Evolutionary conservation across 2,888 invertebrate species (phyloP).

Genomic region (Acanthosepion pharaonis): DNA sequence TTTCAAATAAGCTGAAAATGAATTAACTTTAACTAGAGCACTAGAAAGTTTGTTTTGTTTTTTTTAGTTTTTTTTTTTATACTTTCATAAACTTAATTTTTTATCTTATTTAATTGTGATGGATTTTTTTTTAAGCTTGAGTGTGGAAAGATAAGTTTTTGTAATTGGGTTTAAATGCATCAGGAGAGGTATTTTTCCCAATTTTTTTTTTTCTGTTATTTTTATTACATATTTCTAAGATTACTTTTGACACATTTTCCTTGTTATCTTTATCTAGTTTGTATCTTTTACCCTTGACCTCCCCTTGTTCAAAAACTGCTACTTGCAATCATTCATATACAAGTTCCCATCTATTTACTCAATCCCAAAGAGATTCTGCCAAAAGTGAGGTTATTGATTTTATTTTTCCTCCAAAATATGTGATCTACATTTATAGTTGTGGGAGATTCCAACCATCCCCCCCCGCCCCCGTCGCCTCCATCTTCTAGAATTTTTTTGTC

Average conservation of each 20-base stretch:
- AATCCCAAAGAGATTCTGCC: not conserved
- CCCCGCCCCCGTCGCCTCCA: not conserved
- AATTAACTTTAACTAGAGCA: too few relatives aligned
- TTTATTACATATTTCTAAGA: not conserved
- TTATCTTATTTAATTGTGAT: too few relatives aligned
- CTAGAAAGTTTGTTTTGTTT: too few relatives aligned
- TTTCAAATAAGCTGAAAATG: too few relatives aligned
- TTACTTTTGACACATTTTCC: not conserved
- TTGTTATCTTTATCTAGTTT: not conserved
- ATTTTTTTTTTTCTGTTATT: not conserved
- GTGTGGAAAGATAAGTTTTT: too few relatives aligned
- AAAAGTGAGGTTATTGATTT: not conserved
- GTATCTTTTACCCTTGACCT: not conserved
- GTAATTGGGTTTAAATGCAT: too few relatives aligned
- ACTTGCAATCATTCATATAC: not conserved
- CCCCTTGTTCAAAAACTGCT: not conserved
- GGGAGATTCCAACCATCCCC: not conserved
- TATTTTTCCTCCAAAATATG: not conserved
- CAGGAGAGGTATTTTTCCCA: too few relatives aligned
- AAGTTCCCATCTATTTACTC: not conserved
- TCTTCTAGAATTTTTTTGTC: not conserved
- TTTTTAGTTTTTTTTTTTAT: too few relatives aligned
- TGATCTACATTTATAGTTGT: not conserved
- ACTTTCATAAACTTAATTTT: too few relatives aligned
- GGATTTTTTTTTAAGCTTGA: too few relatives aligned